Base-by-base conservation (phyloP, 2,888 invertebrate genomes). In the Parnassius glacialis region DNA sequence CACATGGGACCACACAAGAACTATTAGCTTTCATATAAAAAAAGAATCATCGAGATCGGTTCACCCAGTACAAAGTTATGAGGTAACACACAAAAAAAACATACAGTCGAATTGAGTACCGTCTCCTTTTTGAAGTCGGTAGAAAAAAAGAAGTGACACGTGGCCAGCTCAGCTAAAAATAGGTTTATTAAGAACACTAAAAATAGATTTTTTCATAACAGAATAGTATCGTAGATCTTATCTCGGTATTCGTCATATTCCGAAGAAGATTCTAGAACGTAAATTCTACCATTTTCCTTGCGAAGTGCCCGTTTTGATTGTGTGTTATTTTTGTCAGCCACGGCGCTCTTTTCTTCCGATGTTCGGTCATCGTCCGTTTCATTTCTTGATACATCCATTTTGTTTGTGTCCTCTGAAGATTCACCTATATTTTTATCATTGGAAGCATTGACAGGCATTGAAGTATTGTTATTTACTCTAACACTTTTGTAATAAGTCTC, bases 181-280 rank as follows among this genome's bases (percentile, higher is more conserved):
- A 0, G 7, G 20, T 20, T 20, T 20, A 20, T 20, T 20, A 20
- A 1, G 20, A 20, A 1, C 2, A 41, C 9, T 52, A 52, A 11
- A 52, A 10, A 11, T 48, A 0, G 2, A 20, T 42, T 52, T 16
- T 20, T 12, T 57, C 20, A 7, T 13, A 16, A n/a, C 7, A 10
- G 10, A n/a, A 50, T 3, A 25, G 54, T 43, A 20, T 61, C 57
- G 13, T 57, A 54, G 11, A 58, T 58, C 41, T 62, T 34, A 0
- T 62, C 50, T n/a, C n/a, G 11, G 41, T 58, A 62, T 13, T 9
- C 44, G 9, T 54, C 62, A 16, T 62, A 62, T 7, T 62, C 62
- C 0, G 62, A 58, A 2, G 62, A 62, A n/a, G 62, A 55, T 10
- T 58, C 62, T 2, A 62, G 54, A 54, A 54, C 43, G 34, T 62